Conservation (phyloP, 1,140 invertebrate genomes). For the Bursaphelenchus mucronatus region DNA sequence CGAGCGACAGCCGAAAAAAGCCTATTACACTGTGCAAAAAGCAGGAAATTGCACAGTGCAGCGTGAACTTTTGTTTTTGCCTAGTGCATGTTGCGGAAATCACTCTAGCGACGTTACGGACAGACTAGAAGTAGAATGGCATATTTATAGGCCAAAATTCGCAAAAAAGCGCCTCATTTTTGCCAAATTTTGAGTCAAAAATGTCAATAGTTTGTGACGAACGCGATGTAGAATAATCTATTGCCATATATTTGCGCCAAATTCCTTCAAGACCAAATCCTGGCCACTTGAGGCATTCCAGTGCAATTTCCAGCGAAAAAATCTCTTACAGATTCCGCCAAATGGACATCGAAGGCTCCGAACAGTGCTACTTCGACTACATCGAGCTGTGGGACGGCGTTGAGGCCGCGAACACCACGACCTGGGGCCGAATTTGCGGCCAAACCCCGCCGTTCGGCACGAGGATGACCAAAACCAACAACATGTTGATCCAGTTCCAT, state of each 20-base stretch:
- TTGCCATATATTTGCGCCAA: neutral
- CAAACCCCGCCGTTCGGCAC: slow-evolving; percentile 30
- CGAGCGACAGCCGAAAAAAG: no score
- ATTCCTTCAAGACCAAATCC: neutral
- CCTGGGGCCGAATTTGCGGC: slow-evolving; percentile 26
- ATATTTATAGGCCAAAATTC: no score
- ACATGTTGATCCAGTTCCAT: slow-evolving; percentile 47
- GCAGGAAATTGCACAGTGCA: no score
- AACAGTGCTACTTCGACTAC: slow-evolving; percentile 47
- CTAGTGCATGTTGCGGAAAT: no score
- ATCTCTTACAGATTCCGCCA: slow-evolving; percentile 39
- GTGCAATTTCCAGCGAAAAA: neutral
- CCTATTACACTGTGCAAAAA: no score
- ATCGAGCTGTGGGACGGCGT: slow-evolving; percentile 57
- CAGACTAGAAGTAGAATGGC: no score
- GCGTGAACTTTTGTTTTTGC: no score
- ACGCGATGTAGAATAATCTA: no score
- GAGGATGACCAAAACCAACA: slow-evolving; percentile 15
- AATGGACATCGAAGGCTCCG: slow-evolving; percentile 42
- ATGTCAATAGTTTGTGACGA: no score
- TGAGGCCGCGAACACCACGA: slow-evolving; percentile 27
- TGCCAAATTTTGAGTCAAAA: no score
- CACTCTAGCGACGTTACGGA: no score
- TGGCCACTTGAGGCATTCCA: neutral
- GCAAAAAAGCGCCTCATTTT: no score